Base-by-base conservation (phyloP, 2,888 invertebrate species). In the Tanytarsus gracilentus region DNA sequence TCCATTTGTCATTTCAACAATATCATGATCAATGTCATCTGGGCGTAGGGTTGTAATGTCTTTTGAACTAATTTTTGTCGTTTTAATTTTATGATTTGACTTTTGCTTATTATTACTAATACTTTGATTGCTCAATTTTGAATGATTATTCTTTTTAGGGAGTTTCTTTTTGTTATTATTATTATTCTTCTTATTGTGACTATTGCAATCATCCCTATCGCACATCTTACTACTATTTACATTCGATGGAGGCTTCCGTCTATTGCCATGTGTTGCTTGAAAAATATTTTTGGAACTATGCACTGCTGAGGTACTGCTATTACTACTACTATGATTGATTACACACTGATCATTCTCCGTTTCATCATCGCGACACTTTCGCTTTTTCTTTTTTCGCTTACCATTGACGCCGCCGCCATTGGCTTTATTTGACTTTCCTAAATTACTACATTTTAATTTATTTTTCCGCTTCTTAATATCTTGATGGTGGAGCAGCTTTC, bases 391-490 rank as follows among this genome's bases (percentile, higher is more conserved):
- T 52, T 70, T 70, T 63, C 67, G 68, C 66, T 69, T 71, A 44
- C 64, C 66, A 49, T 61, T 65, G 62, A 63, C 66, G 62, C 62
- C 67, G 50, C 62, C 67, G 50, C 64, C 66, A 49, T 61, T 65
- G 62, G 63, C 66, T 62, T 62, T 66, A 50, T 62, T 67, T 2
- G 55, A 25, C 23, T 48, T 48, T 11, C 21, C 48, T n/a, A n/a
- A 23, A 51, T 48, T 62, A 61, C 40, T 61, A 70, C 75, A 74
- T 69, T 73, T 70, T 64, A 74, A 72, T 64, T 71, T 74, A 69
- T 70, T 68, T 70, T 73, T 75, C 64, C 73, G 71, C 68, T 73
- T 69, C 65, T 70, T 72, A 66, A 68, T 67, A 67, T 72, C 70
- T 63, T 72, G 66, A 65, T 72, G 70, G 66, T 72, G 68, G 67